A percentile compares a stretch with the other conserved stretches of the same genome.
These are phyloP conservation scores for Megamerina dolium DNA, from an alignment of 2,888 invertebrate genomes.

Conservation along the genomic window DNA sequence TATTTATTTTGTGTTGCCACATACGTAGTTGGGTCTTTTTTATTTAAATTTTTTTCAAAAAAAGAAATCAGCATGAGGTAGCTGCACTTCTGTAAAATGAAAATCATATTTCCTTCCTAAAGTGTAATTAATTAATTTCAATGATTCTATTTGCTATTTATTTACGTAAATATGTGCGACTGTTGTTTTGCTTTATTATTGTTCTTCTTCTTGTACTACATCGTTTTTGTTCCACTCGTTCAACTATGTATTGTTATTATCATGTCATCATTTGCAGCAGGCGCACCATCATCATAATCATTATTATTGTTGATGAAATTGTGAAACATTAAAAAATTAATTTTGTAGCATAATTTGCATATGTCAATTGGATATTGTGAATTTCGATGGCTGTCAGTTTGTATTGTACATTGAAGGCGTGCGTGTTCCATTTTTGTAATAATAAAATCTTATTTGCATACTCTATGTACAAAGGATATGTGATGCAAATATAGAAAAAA, in stretches of 20 bases:
- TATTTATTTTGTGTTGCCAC: too few species aligned
- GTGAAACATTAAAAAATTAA: constrained; percentile 24
- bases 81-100: constrained; percentile 27
- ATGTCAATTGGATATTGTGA: constrained; percentile 3
- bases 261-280: not conserved
- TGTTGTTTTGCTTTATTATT: constrained; percentile 11
- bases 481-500: not conserved
- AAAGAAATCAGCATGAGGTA: constrained; percentile 18
- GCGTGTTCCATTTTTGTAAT: constrained; percentile 7
- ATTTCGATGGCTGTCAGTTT: constrained; percentile 8
- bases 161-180: too few species aligned
- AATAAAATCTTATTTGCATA: not conserved
- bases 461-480: constrained; percentile 3
- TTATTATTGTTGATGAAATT: constrained; percentile 7
- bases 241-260: constrained; percentile 19
- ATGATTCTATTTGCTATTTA: too few species aligned
- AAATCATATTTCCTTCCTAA: constrained; percentile 35
- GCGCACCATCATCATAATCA: constrained; percentile 22
- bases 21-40: too few species aligned
- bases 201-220: constrained; percentile 3
- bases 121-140: constrained; percentile 44
- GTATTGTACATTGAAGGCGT: constrained; percentile 18
- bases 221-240: not conserved
- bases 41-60: too few species aligned
- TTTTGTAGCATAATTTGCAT: constrained; percentile 13